A percentile compares a stretch with the other conserved stretches of the same genome.
Conservation (phyloP, 1,140 invertebrate genomes). For the Ectropis grisescens region DNA sequence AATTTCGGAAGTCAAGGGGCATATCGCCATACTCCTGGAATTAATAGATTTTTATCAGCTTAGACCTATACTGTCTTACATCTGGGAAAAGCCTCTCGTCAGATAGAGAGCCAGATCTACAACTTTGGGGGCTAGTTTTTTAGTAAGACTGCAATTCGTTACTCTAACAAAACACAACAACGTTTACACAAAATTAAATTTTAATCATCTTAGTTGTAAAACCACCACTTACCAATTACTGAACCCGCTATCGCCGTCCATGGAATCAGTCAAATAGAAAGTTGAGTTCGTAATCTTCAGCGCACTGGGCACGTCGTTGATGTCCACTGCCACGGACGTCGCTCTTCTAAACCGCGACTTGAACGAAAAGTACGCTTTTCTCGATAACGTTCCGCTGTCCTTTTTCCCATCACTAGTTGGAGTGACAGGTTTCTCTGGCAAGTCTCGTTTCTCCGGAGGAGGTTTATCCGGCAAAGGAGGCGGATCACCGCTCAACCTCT, state of each 20-base stretch:
- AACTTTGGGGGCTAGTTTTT: too few species aligned
- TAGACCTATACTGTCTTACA: too few species aligned
- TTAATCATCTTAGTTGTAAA: background rate
- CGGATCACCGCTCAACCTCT: slow-evolving; percentile 38
- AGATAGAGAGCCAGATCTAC: too few species aligned
- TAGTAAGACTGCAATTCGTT: too few species aligned
- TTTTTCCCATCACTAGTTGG: slow-evolving; percentile 43
- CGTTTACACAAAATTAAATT: too few species aligned
- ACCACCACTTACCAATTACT: slow-evolving; percentile 60
- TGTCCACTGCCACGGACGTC: slow-evolving; percentile 52
- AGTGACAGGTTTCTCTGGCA: slow-evolving; percentile 28
- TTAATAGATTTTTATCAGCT: too few species aligned
- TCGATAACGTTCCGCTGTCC: slow-evolving; percentile 50
- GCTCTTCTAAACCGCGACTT: slow-evolving; percentile 70
- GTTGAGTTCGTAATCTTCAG: slow-evolving; percentile 73
- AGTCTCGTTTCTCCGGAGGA: slow-evolving; percentile 20
- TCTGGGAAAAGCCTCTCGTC: too few species aligned
- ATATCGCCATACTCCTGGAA: too few species aligned
- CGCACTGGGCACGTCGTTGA: slow-evolving; percentile 48
- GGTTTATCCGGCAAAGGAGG: slow-evolving; percentile 39
- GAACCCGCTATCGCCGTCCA: slow-evolving; percentile 72
- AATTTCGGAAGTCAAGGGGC: too few species aligned
- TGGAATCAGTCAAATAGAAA: slow-evolving; percentile 75
- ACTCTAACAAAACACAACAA: too few species aligned
- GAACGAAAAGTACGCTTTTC: slow-evolving; percentile 68